Conservation (phyloP, 1,140 invertebrate species). For the Zophobas atratus region DNA sequence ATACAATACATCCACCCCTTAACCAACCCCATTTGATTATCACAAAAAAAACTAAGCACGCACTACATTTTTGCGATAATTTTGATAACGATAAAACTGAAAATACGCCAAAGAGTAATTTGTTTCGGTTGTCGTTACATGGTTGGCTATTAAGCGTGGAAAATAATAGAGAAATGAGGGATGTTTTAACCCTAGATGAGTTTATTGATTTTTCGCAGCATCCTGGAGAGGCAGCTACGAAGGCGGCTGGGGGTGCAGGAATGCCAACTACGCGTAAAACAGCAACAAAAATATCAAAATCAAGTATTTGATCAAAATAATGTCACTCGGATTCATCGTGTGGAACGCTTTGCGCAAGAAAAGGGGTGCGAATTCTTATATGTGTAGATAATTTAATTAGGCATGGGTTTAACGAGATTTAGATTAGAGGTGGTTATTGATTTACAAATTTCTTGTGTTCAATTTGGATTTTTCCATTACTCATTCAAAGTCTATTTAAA, state of each 20-base stretch:
- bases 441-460: no score
- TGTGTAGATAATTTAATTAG: no score
- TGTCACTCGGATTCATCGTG: conserved; percentile 78
- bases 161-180: conserved; percentile 24
- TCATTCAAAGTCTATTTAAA: no score
- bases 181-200: conserved; percentile 4
- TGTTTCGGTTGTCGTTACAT: conserved; percentile 7
- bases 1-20: conserved; percentile 70
- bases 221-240: not conserved
- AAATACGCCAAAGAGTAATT: not conserved
- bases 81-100: conserved; percentile 19
- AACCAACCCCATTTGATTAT: conserved; percentile 51
- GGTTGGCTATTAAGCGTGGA: not conserved
- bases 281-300: not conserved
- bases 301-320: conserved; percentile 24
- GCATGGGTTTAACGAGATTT: no score
- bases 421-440: no score
- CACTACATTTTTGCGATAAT: conserved; percentile 5
- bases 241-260: not conserved
- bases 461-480: no score
- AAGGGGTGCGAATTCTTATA: no score
- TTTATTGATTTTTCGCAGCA: conserved; percentile 30
- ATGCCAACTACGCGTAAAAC: conserved; percentile 12
- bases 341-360: conserved; percentile 1
- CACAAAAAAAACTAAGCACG: conserved; percentile 17